Base-by-base conservation (phyloP, 2,113 vertebrate species). In the Leptobrachium ailaonicum region DNA sequence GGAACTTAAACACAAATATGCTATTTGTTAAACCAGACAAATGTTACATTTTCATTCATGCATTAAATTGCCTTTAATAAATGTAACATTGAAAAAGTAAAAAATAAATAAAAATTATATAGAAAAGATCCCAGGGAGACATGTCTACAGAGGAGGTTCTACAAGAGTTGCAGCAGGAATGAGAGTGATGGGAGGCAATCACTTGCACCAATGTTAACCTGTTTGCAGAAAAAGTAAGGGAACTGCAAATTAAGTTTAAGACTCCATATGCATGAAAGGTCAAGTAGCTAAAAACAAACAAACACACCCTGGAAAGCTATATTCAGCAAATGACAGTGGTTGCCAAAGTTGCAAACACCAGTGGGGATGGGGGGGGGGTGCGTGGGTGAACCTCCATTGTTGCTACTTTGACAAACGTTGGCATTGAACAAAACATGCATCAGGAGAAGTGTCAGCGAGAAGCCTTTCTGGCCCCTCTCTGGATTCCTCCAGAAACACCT, bases 171-270 rank as follows among this genome's bases (percentile, higher is more conserved):
- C 47, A 50, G 47, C 20, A 14, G 5, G 8, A 6, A 47, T 4
- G 6, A 47, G 12, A 41, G 32, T 20, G 64, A 1, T 32, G n/a
- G 9, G 41, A 6, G 63, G 50, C 14, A 32, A 42, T 75, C 63
- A 56, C 10, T 75, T 74, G 42, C 43, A 79, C 56, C 71, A 64
- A 41, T 32, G 68, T 64, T 45, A 87, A 83, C 54, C 53, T 82
- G 56, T 12, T 82, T 73, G 66, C 82, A 85, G 83, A 83, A 81
- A 83, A 88, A 85, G 83, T 1, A 78, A 60, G 67, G 14, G 80
- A 87, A 78, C 58, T 80, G 0, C 80, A 60, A 58, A 32, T 32
- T 32, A 32, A 32, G 20, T 32, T 32, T 32, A 32, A 32, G 20
- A 32, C 20, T 32, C 20, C 20, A 32, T 32, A 32, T 32, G 20